Conservation (phyloP, 1,140 invertebrate species). For the Leptinotarsa defecta region DNA sequence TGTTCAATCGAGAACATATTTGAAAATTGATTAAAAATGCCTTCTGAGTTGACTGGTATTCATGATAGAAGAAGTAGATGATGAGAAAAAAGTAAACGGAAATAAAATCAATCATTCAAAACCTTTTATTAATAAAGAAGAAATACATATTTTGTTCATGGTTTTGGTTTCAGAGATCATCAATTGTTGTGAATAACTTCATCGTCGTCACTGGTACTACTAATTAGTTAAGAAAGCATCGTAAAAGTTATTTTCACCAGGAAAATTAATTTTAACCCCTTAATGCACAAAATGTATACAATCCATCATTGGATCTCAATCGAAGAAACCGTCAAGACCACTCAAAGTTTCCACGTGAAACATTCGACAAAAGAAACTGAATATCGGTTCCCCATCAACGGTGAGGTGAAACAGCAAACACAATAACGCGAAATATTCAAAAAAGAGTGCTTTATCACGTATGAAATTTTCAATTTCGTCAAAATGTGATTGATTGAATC, state of each 20-base stretch:
- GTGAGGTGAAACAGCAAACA: constrained; percentile 15
- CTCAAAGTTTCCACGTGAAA: neutral
- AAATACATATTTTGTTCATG: neutral
- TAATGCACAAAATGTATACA: no score
- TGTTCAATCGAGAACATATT: no score
- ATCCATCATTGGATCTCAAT: neutral
- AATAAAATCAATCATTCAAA: no score
- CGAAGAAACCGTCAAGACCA: neutral
- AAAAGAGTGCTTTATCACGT: constrained; percentile 41
- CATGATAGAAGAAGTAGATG: no score
- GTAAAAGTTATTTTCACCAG: neutral
- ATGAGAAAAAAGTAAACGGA: no score
- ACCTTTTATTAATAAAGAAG: neutral
- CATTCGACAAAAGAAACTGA: constrained; percentile 15
- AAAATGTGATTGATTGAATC: constrained; percentile 47
- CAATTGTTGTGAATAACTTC: no score
- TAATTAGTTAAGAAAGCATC: neutral
- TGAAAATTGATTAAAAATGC: no score
- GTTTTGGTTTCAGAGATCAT: neutral
- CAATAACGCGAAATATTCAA: constrained; percentile 36
- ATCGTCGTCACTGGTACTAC: neutral
- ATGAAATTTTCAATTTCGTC: constrained; percentile 46
- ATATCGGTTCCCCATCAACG: constrained; percentile 13
- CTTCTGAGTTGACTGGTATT: no score
- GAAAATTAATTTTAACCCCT: no score